Evolutionary conservation across 2,113 vertebrate genomes (phyloP), one percentile per base, ranked within the genome.

Genomic region (Chaenogobius annularis): DNA sequence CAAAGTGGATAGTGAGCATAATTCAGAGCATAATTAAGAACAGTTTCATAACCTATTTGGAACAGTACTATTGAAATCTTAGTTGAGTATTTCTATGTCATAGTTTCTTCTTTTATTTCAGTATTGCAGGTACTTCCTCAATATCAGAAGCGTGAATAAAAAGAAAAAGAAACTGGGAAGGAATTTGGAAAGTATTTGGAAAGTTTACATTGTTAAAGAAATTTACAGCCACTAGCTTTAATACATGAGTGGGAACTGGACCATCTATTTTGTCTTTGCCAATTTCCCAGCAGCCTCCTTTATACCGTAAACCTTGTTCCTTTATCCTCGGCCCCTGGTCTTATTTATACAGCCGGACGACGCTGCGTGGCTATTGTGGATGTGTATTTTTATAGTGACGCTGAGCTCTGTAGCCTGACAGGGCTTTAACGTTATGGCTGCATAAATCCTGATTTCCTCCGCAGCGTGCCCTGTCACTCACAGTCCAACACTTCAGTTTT

Each of bases 391-490:
- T 69, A 58, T 65, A 64, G 79, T 46, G 43, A 82, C 73, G 78
- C 71, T 72, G 77, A 66, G 40, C 75, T 71, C 75, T 54, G 52
- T 63, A 62, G 77, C 70, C 70, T 75, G 87, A 90, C 78, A 77
- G 1, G 3, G 50, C 70, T 85, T 69, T 82, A 79, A 83, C 83
- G 80, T 84, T 81, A 72, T 81, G 80, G 73, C 71, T 19, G 85
- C 78, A 86, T 80, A 87, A 87, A 90, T 88, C 88, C 84, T 73
- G 71, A 88, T 91, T 91, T 90, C 88, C 87, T 85, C 81, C 84
- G 65, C 83, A 85, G 83, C 83, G 81, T 75, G 87, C 80, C 79
- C 86, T 87, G 87, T 79, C 87, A 86, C 81, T 87, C 90, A 84
- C 68, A 62, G 75, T 72, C 83, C 46, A 70, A 12, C 1, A 43